These are phyloP conservation scores for Oncorhynchus keta DNA, from an alignment of 2,113 vertebrate species.

Conservation along the genomic window DNA sequence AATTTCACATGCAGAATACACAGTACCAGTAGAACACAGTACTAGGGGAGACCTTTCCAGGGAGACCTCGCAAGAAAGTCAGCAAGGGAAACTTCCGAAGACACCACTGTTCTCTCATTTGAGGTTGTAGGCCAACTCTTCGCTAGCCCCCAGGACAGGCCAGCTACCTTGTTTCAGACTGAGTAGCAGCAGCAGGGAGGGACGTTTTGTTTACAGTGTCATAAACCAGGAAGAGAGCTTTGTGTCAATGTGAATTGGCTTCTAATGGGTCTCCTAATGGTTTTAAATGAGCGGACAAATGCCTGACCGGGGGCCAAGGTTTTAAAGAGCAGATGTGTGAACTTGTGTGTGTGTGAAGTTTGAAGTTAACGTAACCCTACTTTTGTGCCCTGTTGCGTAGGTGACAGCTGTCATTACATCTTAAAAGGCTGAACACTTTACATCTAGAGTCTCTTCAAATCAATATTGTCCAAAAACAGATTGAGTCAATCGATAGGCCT, in stretches of 20 bases:
- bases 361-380: too few relatives aligned
- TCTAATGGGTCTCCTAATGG: constrained; percentile 65
- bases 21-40: too few relatives aligned
- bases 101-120: too few relatives aligned
- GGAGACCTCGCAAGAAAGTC: too few relatives aligned
- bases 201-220: constrained; percentile 60
- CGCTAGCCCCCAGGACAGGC: not conserved
- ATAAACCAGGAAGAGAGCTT: constrained; percentile 65
- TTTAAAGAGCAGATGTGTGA: constrained; percentile 36
- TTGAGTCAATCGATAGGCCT: constrained; percentile 15
- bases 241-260: constrained; percentile 67
- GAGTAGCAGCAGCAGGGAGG: constrained; percentile 27
- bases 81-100: too few relatives aligned
- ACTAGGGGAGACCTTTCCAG: too few relatives aligned
- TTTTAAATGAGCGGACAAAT: constrained; percentile 49
- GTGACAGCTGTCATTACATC: not conserved
- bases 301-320: constrained; percentile 34
- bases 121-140: too few relatives aligned
- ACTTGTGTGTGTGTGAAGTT: too few relatives aligned
- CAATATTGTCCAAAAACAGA: not conserved
- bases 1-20: too few relatives aligned
- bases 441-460: not conserved
- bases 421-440: not conserved
- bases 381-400: not conserved
- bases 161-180: too few relatives aligned